Evolutionary conservation across 2,797 vertebrate species (phyloP).

Genomic region (Selene dorsalis): DNA sequence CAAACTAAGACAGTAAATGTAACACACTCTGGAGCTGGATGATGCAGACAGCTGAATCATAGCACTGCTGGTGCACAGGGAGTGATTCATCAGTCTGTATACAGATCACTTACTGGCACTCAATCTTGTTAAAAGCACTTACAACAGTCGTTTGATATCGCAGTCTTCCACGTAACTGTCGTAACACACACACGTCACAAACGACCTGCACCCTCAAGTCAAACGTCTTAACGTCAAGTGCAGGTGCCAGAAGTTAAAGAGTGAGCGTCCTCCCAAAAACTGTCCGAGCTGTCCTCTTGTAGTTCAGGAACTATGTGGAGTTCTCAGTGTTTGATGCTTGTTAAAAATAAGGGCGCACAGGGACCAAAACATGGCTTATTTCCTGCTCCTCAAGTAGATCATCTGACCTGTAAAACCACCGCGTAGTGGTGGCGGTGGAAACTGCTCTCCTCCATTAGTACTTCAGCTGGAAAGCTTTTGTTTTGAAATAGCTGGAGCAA

Average conservation of each 20-base stretch:
- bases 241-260: slow-evolving; percentile 31
- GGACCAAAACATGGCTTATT: slow-evolving; percentile 48
- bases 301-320: slow-evolving; percentile 25
- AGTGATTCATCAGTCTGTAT: slow-evolving; percentile 57
- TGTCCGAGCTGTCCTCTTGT: neutral
- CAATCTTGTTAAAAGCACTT: slow-evolving; percentile 36
- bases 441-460: slow-evolving; percentile 23
- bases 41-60: slow-evolving; percentile 57
- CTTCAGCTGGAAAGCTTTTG: slow-evolving; percentile 47
- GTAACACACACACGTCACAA: slow-evolving; percentile 33
- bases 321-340: slow-evolving; percentile 30
- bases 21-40: slow-evolving; percentile 13
- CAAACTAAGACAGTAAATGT: slow-evolving; percentile 9
- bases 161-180: slow-evolving; percentile 19
- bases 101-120: slow-evolving; percentile 44
- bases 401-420: slow-evolving; percentile 61
- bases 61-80: slow-evolving; percentile 9
- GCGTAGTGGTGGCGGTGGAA: slow-evolving; percentile 42
- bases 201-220: slow-evolving; percentile 21
- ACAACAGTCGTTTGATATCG: slow-evolving; percentile 23
- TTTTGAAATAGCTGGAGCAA: slow-evolving; percentile 45
- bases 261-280: neutral
- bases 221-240: slow-evolving; percentile 45
- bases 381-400: slow-evolving; percentile 52
- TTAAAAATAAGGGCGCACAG: slow-evolving; percentile 42